Percentiles rank a stretch among this genome's conserved stretches.
phyloP scores from a whole-genome alignment of 2,888 invertebrate genomes.

The Caenorhabditis plicata region DNA sequence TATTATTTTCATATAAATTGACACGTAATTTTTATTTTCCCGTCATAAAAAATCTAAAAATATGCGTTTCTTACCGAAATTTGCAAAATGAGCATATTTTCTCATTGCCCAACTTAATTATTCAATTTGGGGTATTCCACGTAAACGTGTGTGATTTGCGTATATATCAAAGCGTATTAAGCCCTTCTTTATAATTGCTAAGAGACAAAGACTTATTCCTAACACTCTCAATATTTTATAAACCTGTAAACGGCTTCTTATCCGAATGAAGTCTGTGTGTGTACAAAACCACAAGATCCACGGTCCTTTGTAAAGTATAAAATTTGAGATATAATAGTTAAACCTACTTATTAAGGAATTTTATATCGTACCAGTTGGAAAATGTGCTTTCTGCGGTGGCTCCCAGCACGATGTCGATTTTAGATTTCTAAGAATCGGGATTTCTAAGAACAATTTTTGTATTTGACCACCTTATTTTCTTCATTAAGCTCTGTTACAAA shows the following conservation, averaged over 20 bases:
- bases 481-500: conserved; percentile 22
- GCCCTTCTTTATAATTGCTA: no score
- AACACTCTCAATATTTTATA: neutral
- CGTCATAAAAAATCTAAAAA: no score
- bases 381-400: conserved; percentile 10
- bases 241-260: conserved; percentile 19
- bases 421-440: neutral
- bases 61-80: no score
- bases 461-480: neutral
- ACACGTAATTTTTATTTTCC: no score
- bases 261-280: conserved; percentile 34
- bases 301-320: conserved; percentile 17
- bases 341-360: conserved; percentile 20
- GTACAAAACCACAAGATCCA: conserved; percentile 25
- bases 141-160: no score
- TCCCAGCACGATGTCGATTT: conserved; percentile 6
- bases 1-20: no score
- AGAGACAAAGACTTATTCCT: no score
- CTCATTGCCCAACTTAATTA: no score
- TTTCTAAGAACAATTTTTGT: neutral
- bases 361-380: conserved; percentile 17
- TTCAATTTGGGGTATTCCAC: no score
- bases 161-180: no score
- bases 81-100: no score
- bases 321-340: neutral